Conservation (phyloP, 2,888 invertebrate genomes). For the Agrilus cyanescens region DNA sequence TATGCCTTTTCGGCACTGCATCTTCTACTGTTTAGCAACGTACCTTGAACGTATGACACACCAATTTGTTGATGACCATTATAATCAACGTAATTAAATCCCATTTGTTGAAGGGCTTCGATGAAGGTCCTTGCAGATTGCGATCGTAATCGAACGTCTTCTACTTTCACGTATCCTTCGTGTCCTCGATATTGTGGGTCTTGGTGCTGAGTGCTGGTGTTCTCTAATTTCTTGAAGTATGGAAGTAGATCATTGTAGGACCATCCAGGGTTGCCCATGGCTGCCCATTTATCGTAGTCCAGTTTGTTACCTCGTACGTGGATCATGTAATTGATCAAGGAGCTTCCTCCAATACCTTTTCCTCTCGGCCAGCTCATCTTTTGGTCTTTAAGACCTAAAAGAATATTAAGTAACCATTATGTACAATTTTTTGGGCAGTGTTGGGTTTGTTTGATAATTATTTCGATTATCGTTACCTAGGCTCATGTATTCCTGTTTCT, state of each 20-base stretch:
- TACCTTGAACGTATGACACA: slow-evolving; percentile 50
- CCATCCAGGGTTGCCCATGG: slow-evolving; percentile 36
- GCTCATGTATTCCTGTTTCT: slow-evolving; percentile 42
- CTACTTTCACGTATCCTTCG: slow-evolving; percentile 33
- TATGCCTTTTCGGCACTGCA: slow-evolving; percentile 56
- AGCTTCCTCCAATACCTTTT: slow-evolving; percentile 43
- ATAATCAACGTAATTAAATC: slow-evolving; percentile 57
- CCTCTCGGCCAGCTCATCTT: slow-evolving; percentile 39
- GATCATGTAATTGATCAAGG: slow-evolving; percentile 39
- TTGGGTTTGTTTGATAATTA: not conserved
- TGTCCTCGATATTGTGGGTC: slow-evolving; percentile 30
- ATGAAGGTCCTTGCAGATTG: slow-evolving; percentile 43
- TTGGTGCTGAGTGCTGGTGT: slow-evolving; percentile 16
- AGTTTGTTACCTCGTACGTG: slow-evolving; percentile 47
- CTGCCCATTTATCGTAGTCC: slow-evolving; percentile 47
- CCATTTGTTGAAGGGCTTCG: slow-evolving; percentile 43
- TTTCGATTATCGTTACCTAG: slow-evolving; percentile 26
- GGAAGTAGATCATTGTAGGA: slow-evolving; percentile 35
- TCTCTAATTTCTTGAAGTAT: slow-evolving; percentile 21
- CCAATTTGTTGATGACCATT: slow-evolving; percentile 52
- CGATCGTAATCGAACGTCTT: slow-evolving; percentile 35
- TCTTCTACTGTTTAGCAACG: slow-evolving; percentile 45
- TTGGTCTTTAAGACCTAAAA: no score
- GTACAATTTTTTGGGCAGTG: no score
- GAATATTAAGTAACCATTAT: no score